These are phyloP conservation scores for Synergus umbraculus DNA, from an alignment of 2,888 invertebrate genomes.

Conservation along the genomic window DNA sequence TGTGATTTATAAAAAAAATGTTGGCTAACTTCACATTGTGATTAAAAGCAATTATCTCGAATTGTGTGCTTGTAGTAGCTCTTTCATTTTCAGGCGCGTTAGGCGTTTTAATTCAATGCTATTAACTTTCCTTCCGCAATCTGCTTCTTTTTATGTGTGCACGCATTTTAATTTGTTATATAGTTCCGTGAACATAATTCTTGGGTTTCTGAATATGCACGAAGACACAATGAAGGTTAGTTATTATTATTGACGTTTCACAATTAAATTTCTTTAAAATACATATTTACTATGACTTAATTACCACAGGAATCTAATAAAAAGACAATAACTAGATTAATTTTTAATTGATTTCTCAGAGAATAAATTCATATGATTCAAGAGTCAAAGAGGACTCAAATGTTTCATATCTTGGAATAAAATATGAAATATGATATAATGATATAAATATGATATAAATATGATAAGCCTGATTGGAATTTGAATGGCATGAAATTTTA, in stretches of 20 bases:
- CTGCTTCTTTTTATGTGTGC: slow-evolving; percentile 51
- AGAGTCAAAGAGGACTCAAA: neutral
- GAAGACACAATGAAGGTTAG: slow-evolving; percentile 62
- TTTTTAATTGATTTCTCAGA: neutral
- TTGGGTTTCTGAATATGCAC: slow-evolving; percentile 56
- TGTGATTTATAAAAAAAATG: slow-evolving; percentile 4
- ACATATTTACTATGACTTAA: neutral
- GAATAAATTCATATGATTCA: neutral
- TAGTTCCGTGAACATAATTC: slow-evolving; percentile 52
- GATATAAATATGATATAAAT: too few relatives aligned
- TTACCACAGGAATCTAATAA: neutral
- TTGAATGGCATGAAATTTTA: too few relatives aligned
- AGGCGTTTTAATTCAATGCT: slow-evolving; percentile 64
- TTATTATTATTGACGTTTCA: slow-evolving; percentile 48
- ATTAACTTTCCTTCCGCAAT: slow-evolving; percentile 75
- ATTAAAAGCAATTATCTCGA: slow-evolving; percentile 22
- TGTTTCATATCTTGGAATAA: too few relatives aligned
- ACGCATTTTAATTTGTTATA: slow-evolving; percentile 48
- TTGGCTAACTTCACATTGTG: slow-evolving; percentile 33
- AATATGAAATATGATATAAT: too few relatives aligned
- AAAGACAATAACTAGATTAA: neutral
- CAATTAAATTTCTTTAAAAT: neutral
- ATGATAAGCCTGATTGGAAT: too few relatives aligned
- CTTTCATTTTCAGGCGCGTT: slow-evolving; percentile 44
- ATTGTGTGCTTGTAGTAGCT: slow-evolving; percentile 25